Evolutionary conservation across 2,888 invertebrate species (phyloP).

Genomic region (Pheosia gnoma): DNA sequence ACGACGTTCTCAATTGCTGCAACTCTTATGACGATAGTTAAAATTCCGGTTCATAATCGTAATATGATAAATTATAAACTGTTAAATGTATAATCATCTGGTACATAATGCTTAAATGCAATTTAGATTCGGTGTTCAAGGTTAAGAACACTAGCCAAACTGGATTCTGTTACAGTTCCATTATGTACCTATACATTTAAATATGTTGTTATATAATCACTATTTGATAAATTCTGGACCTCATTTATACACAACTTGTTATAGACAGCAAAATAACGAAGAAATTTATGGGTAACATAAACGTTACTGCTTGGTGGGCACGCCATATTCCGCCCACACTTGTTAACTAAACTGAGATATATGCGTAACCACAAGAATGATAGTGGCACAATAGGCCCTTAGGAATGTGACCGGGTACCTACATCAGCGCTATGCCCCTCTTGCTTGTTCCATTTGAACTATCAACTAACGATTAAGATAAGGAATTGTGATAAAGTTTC

Average conservation of each 20-base stretch:
- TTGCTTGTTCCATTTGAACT: conserved; percentile 38
- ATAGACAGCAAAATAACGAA: conserved; percentile 27
- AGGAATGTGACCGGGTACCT: conserved; percentile 73
- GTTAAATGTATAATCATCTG: background rate
- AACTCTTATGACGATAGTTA: background rate
- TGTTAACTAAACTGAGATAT: conserved; percentile 79
- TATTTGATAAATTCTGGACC: conserved; percentile 16
- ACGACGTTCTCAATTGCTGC: background rate
- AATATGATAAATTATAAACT: background rate
- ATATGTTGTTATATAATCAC: background rate
- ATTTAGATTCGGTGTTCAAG: conserved; percentile 16
- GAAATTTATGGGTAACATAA: conserved; percentile 58
- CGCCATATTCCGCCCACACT: conserved; percentile 70
- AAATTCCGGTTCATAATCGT: background rate
- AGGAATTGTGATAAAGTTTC: background rate
- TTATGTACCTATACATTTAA: background rate
- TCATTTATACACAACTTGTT: conserved; percentile 12
- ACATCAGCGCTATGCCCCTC: conserved; percentile 34
- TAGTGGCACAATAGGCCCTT: conserved; percentile 73
- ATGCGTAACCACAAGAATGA: conserved; percentile 69
- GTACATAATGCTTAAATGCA: background rate
- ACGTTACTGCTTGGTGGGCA: conserved; percentile 66
- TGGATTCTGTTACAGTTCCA: conserved; percentile 19
- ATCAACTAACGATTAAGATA: conserved; percentile 10
- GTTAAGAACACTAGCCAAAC: conserved; percentile 23